phyloP scores from a whole-genome alignment of 2,113 vertebrate genomes.

The Leucoraja erinaceus region DNA sequence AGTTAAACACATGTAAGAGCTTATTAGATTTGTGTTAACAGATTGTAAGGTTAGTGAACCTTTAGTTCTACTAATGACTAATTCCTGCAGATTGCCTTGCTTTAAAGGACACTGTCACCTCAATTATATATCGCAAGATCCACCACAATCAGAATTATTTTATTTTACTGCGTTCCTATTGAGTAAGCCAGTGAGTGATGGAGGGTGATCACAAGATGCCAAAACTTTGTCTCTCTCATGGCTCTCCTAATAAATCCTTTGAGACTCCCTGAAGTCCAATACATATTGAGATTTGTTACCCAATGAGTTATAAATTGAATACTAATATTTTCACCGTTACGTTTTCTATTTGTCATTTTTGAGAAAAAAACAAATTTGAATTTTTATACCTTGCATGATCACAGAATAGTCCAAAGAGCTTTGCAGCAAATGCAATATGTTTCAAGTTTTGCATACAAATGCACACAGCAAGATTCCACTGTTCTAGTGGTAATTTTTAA shows the following conservation, averaged over 20 bases:
- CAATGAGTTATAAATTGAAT: neutral
- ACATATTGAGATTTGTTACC: neutral
- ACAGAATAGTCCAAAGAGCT: neutral
- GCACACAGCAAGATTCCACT: neutral
- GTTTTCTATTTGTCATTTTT: neutral
- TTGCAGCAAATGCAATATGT: neutral
- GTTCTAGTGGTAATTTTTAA: neutral
- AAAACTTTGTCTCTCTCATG: neutral
- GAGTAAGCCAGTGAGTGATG: neutral
- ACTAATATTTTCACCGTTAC: neutral
- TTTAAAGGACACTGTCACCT: conserved; percentile 37
- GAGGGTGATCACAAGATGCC: neutral
- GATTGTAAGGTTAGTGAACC: conserved; percentile 32
- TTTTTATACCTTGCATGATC: neutral
- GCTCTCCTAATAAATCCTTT: no score
- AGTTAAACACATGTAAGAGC: conserved; percentile 18
- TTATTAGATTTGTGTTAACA: conserved; percentile 34
- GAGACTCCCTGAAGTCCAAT: neutral
- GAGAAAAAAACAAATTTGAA: neutral
- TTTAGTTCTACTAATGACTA: conserved; percentile 33
- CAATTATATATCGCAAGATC: conserved; percentile 32
- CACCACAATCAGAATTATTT: neutral
- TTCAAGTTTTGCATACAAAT: neutral
- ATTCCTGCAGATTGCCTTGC: conserved; percentile 29
- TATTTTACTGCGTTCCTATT: neutral